phyloP scores from a whole-genome alignment of 2,113 vertebrate genomes.

The Callorhinus ursinus region DNA sequence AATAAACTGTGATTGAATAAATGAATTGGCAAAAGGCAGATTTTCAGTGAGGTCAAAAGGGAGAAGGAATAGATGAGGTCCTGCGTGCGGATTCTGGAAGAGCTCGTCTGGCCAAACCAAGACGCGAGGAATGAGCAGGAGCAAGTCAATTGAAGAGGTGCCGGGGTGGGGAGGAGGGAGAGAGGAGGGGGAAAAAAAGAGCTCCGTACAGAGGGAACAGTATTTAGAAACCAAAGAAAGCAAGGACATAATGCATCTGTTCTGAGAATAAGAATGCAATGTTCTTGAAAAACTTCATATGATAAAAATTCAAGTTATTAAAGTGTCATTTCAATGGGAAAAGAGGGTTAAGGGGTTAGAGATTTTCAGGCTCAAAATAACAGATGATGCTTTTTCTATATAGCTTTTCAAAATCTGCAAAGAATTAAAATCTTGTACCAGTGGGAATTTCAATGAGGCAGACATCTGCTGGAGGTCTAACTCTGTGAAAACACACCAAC shows the following conservation, averaged over 20 bases:
- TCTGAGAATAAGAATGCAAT: background rate
- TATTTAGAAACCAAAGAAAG: background rate
- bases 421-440: slow-evolving; percentile 46
- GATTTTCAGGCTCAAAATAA: slow-evolving; percentile 42
- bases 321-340: slow-evolving; percentile 47
- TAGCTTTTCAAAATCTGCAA: slow-evolving; percentile 41
- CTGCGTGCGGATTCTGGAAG: background rate
- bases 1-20: background rate
- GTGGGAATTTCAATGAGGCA: background rate
- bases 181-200: background rate
- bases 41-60: background rate
- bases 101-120: background rate
- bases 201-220: background rate
- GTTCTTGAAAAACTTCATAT: slow-evolving; percentile 19
- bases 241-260: background rate
- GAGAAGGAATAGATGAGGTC: background rate
- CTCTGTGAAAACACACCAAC: background rate
- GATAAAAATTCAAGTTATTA: slow-evolving; percentile 27
- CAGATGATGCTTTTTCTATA: background rate
- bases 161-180: background rate
- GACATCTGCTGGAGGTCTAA: slow-evolving; percentile 34
- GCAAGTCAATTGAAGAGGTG: background rate
- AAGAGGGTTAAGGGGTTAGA: slow-evolving; percentile 48
- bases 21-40: background rate
- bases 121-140: background rate